These are phyloP conservation scores for Drosophila novamexicana DNA, from an alignment of 1,140 invertebrate genomes.

Conservation along the genomic window DNA sequence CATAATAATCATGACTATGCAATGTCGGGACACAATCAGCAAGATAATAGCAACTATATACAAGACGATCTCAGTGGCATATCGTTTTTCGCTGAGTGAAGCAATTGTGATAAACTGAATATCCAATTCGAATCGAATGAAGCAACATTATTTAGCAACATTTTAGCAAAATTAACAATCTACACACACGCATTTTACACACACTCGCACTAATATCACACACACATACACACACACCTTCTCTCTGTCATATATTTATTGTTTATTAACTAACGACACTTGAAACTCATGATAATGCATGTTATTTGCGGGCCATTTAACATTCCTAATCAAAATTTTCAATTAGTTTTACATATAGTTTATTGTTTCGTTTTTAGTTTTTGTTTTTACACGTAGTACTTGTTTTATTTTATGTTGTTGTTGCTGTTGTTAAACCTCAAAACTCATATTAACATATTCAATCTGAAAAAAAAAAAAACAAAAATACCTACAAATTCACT, in stretches of 20 bases:
- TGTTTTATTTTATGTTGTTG: slow-evolving; percentile 24
- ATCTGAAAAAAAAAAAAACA: neutral
- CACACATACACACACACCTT: slow-evolving; percentile 4
- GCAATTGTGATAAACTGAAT: neutral
- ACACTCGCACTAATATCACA: neutral
- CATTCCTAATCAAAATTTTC: slow-evolving; percentile 23
- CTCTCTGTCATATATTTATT: slow-evolving; percentile 16
- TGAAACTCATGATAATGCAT: slow-evolving; percentile 16
- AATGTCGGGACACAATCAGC: slow-evolving; percentile 22
- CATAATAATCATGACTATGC: slow-evolving; percentile 14
- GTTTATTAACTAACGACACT: neutral
- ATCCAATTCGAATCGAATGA: neutral
- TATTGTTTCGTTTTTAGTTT: slow-evolving; percentile 4
- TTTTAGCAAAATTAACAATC: slow-evolving; percentile 20
- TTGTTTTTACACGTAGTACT: slow-evolving; percentile 17
- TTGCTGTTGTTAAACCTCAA: slow-evolving; percentile 16
- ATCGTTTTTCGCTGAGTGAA: slow-evolving; percentile 60
- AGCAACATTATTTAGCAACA: slow-evolving; percentile 9
- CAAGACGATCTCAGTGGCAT: slow-evolving; percentile 48
- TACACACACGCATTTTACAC: slow-evolving; percentile 6
- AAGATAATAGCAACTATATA: slow-evolving; percentile 19
- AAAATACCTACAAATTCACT: neutral
- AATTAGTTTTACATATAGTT: slow-evolving; percentile 19
- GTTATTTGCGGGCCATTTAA: slow-evolving; percentile 19
- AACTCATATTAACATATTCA: neutral